Percentiles rank a stretch among this genome's conserved stretches.
These are phyloP conservation scores for Standfussiana lucernea DNA, from an alignment of 2,888 invertebrate genomes.

Conservation along the genomic window DNA sequence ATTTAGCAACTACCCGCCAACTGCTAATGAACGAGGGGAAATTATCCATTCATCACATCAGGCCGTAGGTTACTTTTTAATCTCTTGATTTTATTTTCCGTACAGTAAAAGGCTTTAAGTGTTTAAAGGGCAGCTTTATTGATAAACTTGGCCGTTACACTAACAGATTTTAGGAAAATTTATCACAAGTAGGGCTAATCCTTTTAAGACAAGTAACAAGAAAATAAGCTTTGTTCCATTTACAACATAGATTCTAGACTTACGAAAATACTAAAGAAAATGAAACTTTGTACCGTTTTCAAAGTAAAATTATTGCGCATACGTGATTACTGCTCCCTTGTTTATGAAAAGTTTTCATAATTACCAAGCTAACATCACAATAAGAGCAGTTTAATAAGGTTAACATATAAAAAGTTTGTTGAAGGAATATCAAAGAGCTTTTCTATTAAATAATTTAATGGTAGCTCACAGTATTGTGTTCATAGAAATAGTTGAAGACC, in stretches of 20 bases:
- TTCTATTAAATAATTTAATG: neutral
- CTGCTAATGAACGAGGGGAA: constrained; percentile 71
- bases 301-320: neutral
- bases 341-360: constrained; percentile 1
- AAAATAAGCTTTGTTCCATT: constrained; percentile 13
- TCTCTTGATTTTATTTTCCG: constrained; percentile 15
- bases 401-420: neutral
- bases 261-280: constrained; percentile 18
- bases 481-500: neutral
- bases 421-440: constrained; percentile 12
- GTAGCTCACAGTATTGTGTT: neutral
- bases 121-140: constrained; percentile 13
- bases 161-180: constrained; percentile 20
- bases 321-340: neutral
- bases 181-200: neutral
- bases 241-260: neutral
- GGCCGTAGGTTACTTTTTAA: constrained; percentile 23
- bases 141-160: neutral
- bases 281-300: neutral
- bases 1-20: constrained; percentile 59
- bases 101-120: neutral
- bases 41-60: constrained; percentile 64
- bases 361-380: constrained; percentile 10
- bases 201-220: neutral
- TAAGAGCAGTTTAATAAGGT: constrained; percentile 16